phyloP scores from a whole-genome alignment of 1,140 invertebrate genomes.

The Drosophila insularis region DNA sequence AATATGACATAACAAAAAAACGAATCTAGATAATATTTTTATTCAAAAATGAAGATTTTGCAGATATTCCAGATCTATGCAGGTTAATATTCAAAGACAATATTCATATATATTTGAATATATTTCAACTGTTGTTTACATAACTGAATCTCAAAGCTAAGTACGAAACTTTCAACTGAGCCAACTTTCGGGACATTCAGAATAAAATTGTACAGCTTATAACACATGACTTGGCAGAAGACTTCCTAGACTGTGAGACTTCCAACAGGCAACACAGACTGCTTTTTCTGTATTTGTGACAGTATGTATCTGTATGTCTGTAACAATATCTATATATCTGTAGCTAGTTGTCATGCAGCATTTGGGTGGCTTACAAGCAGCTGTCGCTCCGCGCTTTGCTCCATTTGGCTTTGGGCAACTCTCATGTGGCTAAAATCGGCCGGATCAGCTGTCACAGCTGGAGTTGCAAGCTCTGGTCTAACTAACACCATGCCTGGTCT shows the following conservation, averaged over 20 bases:
- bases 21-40: no score
- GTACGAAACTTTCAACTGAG: not conserved
- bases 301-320: not conserved
- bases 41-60: no score
- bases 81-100: no score
- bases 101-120: not conserved
- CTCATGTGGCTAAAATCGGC: constrained; percentile 8
- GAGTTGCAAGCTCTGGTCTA: not conserved
- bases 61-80: no score
- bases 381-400: constrained; percentile 7
- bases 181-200: not conserved
- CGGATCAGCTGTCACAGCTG: constrained; percentile 5
- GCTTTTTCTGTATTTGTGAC: not conserved
- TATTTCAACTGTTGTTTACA: not conserved
- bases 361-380: constrained; percentile 5
- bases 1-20: no score
- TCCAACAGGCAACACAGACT: not conserved
- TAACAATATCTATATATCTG: not conserved
- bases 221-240: not conserved
- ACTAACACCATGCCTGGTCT: not conserved
- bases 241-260: not conserved
- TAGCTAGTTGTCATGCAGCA: not conserved
- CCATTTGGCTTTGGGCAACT: constrained; percentile 5
- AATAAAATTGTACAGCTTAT: constrained; percentile 1
- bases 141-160: not conserved